Evolutionary conservation across 2,113 vertebrate species (phyloP), one percentile per base, ranked within the genome.

Genomic region (Cephalopholis sonnerati): DNA sequence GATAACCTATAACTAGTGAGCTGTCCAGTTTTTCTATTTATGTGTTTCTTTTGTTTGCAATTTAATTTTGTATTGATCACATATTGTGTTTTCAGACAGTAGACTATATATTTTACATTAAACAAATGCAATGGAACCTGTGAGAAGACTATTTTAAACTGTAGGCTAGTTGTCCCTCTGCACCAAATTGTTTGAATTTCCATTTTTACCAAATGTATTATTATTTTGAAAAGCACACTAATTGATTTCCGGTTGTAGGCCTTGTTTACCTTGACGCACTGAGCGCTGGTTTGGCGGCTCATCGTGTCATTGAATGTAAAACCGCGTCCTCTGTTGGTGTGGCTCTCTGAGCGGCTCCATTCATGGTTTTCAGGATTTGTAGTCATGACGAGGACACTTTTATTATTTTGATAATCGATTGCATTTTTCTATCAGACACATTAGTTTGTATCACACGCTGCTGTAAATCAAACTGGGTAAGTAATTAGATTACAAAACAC

Each of bases 301-400:
- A 2, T 25, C n/a, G 58, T 66, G 68, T 2, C 18, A 57, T 5
- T 63, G 54, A 65, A 66, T 24, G 78, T 51, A 16, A 84, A 89
- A 89, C 54, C 67, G 18, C 75, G 85, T 79, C 85, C 74, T 83
- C 90, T 86, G 82, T 85, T 70, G 91, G 88, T 73, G 46, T 39
- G 48, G 17, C 39, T 69, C 51, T 73, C 55, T 7, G 1, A 24
- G 6, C 48, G 55, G 44, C 17, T 87, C 57, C 86, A 84, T 85
- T 86, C 76, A 87, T 75, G 18, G 1, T 76, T 77, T 51, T 5
- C 54, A 54, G n/a, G 59, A 50, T 4, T 58, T 12, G 39, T 25
- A 29, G 48, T 53, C 18, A 57, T 64, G 18, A 44, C 22, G 7
- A 53, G 15, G 9, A 27, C 20, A 61, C 18, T 17, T 53, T 51